Evolutionary conservation across 2,113 vertebrate genomes (phyloP).

Genomic region (Gymnobelideus leadbeateri): DNA sequence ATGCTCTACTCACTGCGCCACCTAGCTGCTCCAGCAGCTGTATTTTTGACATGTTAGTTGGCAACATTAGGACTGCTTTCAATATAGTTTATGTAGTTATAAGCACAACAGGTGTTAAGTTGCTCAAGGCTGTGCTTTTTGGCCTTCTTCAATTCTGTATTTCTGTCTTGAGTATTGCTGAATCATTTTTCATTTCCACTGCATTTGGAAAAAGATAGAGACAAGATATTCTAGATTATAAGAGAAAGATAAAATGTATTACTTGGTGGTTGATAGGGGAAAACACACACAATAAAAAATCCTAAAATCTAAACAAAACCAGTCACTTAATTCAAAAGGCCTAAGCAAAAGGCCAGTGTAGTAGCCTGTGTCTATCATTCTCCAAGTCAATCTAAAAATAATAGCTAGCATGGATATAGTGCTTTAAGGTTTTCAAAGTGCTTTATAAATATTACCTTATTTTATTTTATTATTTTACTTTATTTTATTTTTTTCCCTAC

Average conservation of each 20-base stretch:
- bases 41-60: neutral
- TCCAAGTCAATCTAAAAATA: slow-evolving; percentile 55
- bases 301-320: slow-evolving; percentile 69
- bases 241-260: slow-evolving; percentile 56
- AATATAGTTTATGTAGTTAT: slow-evolving; percentile 24
- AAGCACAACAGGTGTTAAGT: slow-evolving; percentile 61
- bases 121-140: slow-evolving; percentile 76
- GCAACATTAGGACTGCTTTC: slow-evolving; percentile 31
- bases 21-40: no score
- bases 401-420: neutral
- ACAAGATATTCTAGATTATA: slow-evolving; percentile 68
- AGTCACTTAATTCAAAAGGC: slow-evolving; percentile 45
- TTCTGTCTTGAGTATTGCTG: slow-evolving; percentile 62
- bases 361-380: slow-evolving; percentile 27
- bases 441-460: no score
- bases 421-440: neutral
- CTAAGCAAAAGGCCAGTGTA: slow-evolving; percentile 51
- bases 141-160: slow-evolving; percentile 47
- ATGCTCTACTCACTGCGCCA: no score
- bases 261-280: slow-evolving; percentile 42
- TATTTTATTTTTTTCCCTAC: neutral
- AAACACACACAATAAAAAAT: no score
- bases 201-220: slow-evolving; percentile 69
- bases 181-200: slow-evolving; percentile 72
- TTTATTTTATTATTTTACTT: no score